Base-by-base conservation (phyloP, 2,888 invertebrate genomes). In the Lymantria monacha region DNA sequence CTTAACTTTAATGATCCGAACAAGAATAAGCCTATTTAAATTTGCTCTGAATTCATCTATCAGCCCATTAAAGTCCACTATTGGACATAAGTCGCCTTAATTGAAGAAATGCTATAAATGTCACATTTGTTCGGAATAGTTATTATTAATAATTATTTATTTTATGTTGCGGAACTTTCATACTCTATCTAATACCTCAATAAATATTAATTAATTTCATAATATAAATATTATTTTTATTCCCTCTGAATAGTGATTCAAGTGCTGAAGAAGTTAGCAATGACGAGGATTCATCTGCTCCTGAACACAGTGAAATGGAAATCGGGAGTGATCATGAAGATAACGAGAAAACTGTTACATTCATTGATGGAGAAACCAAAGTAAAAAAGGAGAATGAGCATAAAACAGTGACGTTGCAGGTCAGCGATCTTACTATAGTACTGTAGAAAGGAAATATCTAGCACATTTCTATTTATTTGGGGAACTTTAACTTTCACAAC, bases 251-350 rank as follows among this genome's bases (percentile, higher is more conserved):
- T 33, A 89, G 89, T 63, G 91, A 91, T 30, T 89, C 89, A 7
- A 90, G 89, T 41, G 82, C 78, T 0, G 89, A 89, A 54, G 88
- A 89, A 15, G 52, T 76, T n/a, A 87, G 85, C 48, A 81, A 87
- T 46, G 86, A 79, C 1, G 87, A 85, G 42, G 85, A 86, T 48
- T 89, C 90, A 0, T 88, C 89, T 3, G 85, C 84, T 0, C 86
- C 83, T 0, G 85, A 84, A 36, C 85, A 83, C 41, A 89, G 87
- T 48, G 88, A 83, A 37, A 74, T 55, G 0, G 87, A 87, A 50
- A 72, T 62, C 0, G 59, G 56, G 8, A 72, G 72, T 42, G 79
- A 76, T 8, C 67, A 71, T 8, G 83, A 79, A 1, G 81, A 82
- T 7, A 73, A 63, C 8, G 85, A 83, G 11, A 86, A 84, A 51